Evolutionary conservation across 1,140 invertebrate species (phyloP).

Genomic region (Centruroides sculpturatus): DNA sequence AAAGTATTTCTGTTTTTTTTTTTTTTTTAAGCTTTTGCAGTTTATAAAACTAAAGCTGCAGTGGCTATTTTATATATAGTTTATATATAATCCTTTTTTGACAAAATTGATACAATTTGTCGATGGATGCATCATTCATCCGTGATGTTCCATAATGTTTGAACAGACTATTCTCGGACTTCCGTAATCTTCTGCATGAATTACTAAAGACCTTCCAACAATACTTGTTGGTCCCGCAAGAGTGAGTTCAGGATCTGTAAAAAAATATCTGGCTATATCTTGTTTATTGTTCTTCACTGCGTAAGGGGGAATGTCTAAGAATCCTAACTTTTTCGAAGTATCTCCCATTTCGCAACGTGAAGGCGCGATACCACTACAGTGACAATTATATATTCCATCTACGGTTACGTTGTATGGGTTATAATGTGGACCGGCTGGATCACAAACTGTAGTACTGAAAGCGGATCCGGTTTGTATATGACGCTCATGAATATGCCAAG

Average conservation of each 20-base stretch:
- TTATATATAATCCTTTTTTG: too few species aligned
- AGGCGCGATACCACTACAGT: conserved; percentile 41
- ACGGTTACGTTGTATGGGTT: conserved; percentile 58
- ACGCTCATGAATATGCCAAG: conserved; percentile 45
- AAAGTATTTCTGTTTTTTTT: too few species aligned
- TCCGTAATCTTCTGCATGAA: conserved; percentile 48
- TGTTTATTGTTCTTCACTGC: conserved; percentile 9
- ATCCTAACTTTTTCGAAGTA: conserved; percentile 62
- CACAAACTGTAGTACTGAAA: conserved; percentile 38
- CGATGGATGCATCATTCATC: not conserved
- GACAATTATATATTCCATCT: conserved; percentile 17
- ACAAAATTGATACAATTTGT: too few species aligned
- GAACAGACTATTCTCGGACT: conserved; percentile 15
- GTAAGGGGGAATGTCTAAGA: conserved; percentile 49
- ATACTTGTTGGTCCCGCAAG: conserved; percentile 62
- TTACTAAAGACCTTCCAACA: conserved; percentile 61
- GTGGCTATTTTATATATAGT: too few species aligned
- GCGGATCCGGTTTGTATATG: conserved; percentile 38
- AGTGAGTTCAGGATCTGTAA: conserved; percentile 68
- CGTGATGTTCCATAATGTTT: conserved; percentile 18
- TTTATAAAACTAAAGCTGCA: too few species aligned
- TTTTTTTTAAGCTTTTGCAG: too few species aligned
- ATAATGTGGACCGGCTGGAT: conserved; percentile 55
- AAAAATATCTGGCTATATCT: conserved; percentile 17
- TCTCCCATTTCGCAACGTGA: conserved; percentile 83